Conservation (phyloP, 2,888 invertebrate genomes). For the Amphimallon solstitiale region DNA sequence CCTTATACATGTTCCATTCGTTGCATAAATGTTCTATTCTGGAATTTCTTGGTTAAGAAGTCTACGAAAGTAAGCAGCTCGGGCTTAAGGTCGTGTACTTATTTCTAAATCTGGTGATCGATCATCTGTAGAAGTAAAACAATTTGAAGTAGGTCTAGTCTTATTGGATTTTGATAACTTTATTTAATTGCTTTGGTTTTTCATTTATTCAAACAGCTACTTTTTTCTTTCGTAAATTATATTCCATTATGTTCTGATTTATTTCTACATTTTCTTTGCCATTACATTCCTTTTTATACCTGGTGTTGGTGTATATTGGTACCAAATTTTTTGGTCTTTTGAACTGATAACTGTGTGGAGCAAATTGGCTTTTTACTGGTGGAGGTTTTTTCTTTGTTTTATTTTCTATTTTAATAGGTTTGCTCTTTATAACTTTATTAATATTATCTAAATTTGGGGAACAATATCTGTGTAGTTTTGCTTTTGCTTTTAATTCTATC, state of each 20-base stretch:
- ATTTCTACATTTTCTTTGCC: slow-evolving; percentile 4
- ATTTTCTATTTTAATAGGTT: slow-evolving; percentile 39
- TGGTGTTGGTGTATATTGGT: slow-evolving; percentile 41
- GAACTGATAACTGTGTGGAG: slow-evolving; percentile 67
- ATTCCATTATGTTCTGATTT: background rate
- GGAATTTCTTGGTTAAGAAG: slow-evolving; percentile 66
- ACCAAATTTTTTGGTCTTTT: slow-evolving; percentile 62
- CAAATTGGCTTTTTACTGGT: too few species aligned
- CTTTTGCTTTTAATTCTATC: slow-evolving; percentile 44
- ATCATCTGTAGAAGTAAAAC: too few species aligned
- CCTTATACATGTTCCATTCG: slow-evolving; percentile 67
- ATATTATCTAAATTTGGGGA: slow-evolving; percentile 49
- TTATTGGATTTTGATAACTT: background rate
- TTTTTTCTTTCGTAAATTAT: slow-evolving; percentile 12
- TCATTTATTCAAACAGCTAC: background rate
- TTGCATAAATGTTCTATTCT: slow-evolving; percentile 67
- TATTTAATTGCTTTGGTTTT: background rate
- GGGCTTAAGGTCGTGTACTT: slow-evolving; percentile 53
- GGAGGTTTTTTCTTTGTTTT: slow-evolving; percentile 30
- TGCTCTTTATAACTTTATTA: slow-evolving; percentile 53
- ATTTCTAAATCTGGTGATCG: slow-evolving; percentile 41
- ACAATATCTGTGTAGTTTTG: slow-evolving; percentile 47
- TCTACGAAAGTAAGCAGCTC: slow-evolving; percentile 61
- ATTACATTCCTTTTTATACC: slow-evolving; percentile 12
- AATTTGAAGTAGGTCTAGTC: too few species aligned